Base-by-base conservation (phyloP, 2,888 invertebrate species). In the Cataglyphis albicans region DNA sequence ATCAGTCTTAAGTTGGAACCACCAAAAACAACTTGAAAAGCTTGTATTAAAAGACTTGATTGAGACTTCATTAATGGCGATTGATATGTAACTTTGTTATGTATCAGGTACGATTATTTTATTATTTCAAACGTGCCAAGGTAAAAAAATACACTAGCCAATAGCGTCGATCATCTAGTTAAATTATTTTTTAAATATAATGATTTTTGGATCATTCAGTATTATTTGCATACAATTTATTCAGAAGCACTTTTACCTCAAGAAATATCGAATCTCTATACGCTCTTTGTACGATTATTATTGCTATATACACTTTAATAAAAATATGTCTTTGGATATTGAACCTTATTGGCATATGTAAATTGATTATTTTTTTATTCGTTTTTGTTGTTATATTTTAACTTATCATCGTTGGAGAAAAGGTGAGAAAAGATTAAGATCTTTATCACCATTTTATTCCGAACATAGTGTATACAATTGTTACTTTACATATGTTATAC, bases 1-100 rank as follows among this genome's bases (percentile, higher is more conserved):
- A 92, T 93, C 85, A 96, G 95, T 38, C 91, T 95, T 87, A 93
- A 93, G 88, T 81, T 93, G 41, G 94, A 94, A 74, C 91, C 91
- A 5, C 85, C 89, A 18, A 89, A 61, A 41, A 57, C 81, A 32
- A 86, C 81, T 84, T 88, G 83, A 87, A 64, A 57, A 32, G 38
- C 41, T 25, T n/a, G 3, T 73, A 9, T 21, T n/a, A 18, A 6
- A 4, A 61, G 41, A 61, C 52, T 18, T 70, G 9, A 72, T 35
- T 4, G n/a, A 57, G 18, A 73, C 38, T 73, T 59, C 5, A 25
- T 59, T 5, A 7, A 61, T n/a, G 18, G 7, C 12, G 29, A 61
- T 41, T 4, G 41, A 41, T 41, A 12, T 29, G 41, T 7, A 2
- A 44, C 29, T 74, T 55, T n/a, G n/a, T 21, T 25, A 21, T 55